phyloP scores from a whole-genome alignment of 2,113 vertebrate genomes.

The Callionymus lyra region DNA sequence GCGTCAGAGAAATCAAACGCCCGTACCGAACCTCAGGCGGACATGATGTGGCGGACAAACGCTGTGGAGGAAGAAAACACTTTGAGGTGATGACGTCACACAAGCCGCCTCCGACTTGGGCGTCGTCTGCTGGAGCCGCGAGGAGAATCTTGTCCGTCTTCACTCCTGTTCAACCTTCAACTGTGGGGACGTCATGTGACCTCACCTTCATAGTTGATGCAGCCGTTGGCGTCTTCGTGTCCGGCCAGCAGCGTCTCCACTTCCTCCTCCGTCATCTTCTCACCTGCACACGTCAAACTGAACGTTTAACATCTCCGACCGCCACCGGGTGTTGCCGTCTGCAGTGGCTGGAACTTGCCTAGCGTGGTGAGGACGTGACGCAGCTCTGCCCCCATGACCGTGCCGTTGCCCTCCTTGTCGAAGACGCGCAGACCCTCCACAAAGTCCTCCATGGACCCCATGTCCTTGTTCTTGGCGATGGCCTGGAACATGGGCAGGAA shows the following conservation, averaged over 20 bases:
- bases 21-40: conserved; percentile 63
- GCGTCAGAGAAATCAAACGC: conserved; percentile 44
- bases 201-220: conserved; percentile 94
- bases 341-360: too few species aligned
- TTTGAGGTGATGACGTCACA: conserved; percentile 20
- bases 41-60: conserved; percentile 69
- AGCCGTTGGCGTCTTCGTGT: conserved; percentile 91
- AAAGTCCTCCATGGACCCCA: conserved; percentile 88
- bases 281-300: conserved; percentile 61
- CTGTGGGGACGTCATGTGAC: neutral
- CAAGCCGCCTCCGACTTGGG: conserved; percentile 2
- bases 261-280: conserved; percentile 92
- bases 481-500: conserved; percentile 95
- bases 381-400: conserved; percentile 90
- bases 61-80: conserved; percentile 59
- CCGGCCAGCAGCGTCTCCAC: conserved; percentile 84
- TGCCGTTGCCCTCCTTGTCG: conserved; percentile 93
- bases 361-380: conserved; percentile 89
- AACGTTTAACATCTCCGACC: too few species aligned
- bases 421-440: conserved; percentile 90
- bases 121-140: neutral
- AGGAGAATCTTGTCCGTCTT: neutral
- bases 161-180: neutral
- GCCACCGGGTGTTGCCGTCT: neutral
- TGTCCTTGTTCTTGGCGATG: conserved; percentile 93